Evolutionary conservation across 2,888 invertebrate genomes (phyloP).

Genomic region (Megalurothrips usitatus): DNA sequence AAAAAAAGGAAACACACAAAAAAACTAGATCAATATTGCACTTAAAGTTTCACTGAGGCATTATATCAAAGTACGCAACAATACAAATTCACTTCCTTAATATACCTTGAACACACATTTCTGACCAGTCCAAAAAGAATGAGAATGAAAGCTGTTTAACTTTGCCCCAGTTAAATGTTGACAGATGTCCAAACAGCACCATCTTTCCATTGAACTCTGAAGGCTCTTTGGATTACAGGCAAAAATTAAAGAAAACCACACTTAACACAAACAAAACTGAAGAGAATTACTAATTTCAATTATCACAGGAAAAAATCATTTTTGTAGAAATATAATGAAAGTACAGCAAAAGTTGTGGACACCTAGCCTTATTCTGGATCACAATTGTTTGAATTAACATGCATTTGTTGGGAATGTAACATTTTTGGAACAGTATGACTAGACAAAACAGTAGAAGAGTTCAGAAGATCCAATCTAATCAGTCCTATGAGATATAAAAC

Average conservation of each 20-base stretch:
- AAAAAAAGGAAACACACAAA: not conserved
- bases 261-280: not conserved
- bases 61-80: too few relatives aligned
- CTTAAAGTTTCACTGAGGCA: not conserved
- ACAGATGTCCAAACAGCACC: too few relatives aligned
- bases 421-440: not conserved
- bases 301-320: not conserved
- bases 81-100: too few relatives aligned
- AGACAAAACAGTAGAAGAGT: not conserved
- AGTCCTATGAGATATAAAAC: not conserved
- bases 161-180: too few relatives aligned
- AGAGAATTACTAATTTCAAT: not conserved
- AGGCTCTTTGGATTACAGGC: not conserved
- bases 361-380: not conserved
- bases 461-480: not conserved
- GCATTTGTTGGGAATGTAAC: not conserved
- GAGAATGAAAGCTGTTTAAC: too few relatives aligned
- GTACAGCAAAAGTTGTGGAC: not conserved
- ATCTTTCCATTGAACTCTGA: too few relatives aligned
- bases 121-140: too few relatives aligned
- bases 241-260: not conserved
- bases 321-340: not conserved
- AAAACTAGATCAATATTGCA: not conserved
- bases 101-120: too few relatives aligned
- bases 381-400: not conserved